A percentile compares a stretch with the other conserved stretches of the same genome.
phyloP scores from a whole-genome alignment of 2,888 invertebrate genomes.

The Erebia epiphron region DNA sequence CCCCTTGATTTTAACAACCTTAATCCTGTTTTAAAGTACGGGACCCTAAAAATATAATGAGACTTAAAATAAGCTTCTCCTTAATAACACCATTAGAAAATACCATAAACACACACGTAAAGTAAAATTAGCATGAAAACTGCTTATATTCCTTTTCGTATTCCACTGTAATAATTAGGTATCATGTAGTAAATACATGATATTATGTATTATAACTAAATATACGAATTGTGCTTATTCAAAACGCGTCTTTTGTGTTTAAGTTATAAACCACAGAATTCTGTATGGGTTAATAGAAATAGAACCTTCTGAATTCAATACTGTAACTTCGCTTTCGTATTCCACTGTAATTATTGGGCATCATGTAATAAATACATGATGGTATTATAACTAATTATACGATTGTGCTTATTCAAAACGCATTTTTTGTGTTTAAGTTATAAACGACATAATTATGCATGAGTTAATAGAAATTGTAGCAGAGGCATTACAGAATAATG shows the following conservation, averaged over 20 bases:
- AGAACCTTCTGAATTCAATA: too few species aligned
- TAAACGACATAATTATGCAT: too few species aligned
- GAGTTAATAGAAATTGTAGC: too few species aligned
- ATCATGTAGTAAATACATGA: conserved; percentile 6
- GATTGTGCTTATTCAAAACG: conserved; percentile 11
- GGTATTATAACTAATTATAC: conserved; percentile 17
- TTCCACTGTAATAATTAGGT: conserved; percentile 7
- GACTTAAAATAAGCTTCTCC: neutral
- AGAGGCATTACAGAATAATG: too few species aligned
- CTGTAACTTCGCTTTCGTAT: neutral
- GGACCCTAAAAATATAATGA: neutral
- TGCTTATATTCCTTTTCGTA: too few species aligned
- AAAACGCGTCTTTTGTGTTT: neutral
- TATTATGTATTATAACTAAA: conserved; percentile 14
- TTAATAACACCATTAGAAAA: conserved; percentile 5
- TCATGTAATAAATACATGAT: conserved; percentile 4
- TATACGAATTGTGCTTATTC: conserved; percentile 12
- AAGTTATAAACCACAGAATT: too few species aligned
- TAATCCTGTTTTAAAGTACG: neutral
- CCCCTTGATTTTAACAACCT: too few species aligned
- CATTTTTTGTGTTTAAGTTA: neutral
- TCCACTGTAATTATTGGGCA: conserved; percentile 13
- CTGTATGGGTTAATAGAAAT: too few species aligned
- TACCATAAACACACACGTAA: conserved; percentile 14
- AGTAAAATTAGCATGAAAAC: conserved; percentile 19